phyloP scores from a whole-genome alignment of 1,140 invertebrate genomes.

The Tenebrio molitor region DNA sequence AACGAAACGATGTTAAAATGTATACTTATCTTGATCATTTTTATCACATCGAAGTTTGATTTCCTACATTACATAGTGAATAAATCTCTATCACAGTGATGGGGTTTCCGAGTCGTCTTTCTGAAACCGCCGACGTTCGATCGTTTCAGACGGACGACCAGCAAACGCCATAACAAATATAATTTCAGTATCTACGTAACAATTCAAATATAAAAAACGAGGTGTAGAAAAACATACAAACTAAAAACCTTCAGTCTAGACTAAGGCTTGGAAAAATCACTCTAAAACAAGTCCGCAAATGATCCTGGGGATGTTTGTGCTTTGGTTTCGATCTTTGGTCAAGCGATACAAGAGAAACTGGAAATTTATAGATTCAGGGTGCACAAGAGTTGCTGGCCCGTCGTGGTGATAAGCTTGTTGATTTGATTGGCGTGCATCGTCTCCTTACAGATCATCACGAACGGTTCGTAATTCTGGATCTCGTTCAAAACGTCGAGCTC shows the following conservation, averaged over 20 bases:
- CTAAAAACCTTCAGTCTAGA: too few species aligned
- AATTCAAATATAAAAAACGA: conserved; percentile 10
- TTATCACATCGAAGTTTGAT: conserved; percentile 34
- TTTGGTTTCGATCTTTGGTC: conserved; percentile 27
- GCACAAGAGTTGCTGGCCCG: conserved; percentile 72
- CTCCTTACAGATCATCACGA: conserved; percentile 70
- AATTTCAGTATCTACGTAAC: conserved; percentile 9
- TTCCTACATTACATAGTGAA: conserved; percentile 20
- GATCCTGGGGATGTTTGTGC: conserved; percentile 4
- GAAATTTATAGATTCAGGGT: conserved; percentile 69
- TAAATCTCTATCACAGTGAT: conserved; percentile 30
- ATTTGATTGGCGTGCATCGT: conserved; percentile 74
- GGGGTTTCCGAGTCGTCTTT: neutral
- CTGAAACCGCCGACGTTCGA: neutral
- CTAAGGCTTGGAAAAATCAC: neutral
- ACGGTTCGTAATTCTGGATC: conserved; percentile 66
- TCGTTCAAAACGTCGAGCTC: conserved; percentile 61
- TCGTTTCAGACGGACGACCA: neutral
- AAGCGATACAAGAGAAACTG: neutral
- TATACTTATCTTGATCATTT: conserved; percentile 15
- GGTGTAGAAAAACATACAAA: conserved; percentile 1
- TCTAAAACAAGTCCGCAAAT: conserved; percentile 5
- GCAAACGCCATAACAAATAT: conserved; percentile 15
- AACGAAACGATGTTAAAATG: too few species aligned
- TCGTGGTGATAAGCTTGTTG: conserved; percentile 73